phyloP scores from a whole-genome alignment of 2,797 vertebrate genomes.

The Chromobotia macracanthus region DNA sequence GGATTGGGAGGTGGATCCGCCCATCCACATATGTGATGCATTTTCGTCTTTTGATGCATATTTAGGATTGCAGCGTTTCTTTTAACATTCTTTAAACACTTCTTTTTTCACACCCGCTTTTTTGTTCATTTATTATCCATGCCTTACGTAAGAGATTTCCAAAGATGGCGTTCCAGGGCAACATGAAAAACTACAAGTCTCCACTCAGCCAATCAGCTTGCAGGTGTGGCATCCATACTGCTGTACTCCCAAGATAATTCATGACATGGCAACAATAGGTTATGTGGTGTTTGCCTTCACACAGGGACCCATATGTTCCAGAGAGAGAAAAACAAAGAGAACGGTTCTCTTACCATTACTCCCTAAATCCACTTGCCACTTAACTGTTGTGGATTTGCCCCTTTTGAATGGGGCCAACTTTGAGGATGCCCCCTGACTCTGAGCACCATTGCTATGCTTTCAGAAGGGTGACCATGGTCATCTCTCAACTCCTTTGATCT shows the following conservation, averaged over 20 bases:
- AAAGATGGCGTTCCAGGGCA: conserved; percentile 67
- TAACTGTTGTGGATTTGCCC: conserved; percentile 41
- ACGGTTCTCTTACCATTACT: conserved; percentile 59
- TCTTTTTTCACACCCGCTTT: conserved; percentile 22
- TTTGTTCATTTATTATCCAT: conserved; percentile 75
- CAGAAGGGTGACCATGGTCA: conserved; percentile 72
- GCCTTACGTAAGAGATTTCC: conserved; percentile 73
- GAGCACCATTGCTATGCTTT: conserved; percentile 69
- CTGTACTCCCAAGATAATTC: conserved; percentile 60
- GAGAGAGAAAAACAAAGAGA: conserved; percentile 58
- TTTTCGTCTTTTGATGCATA: conserved; percentile 79
- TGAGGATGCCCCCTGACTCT: conserved; percentile 69
- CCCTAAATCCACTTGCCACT: conserved; percentile 23
- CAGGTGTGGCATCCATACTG: conserved; percentile 55
- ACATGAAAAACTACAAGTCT: conserved; percentile 62
- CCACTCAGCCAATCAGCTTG: conserved; percentile 60
- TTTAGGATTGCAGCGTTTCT: conserved; percentile 66
- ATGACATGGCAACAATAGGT: conserved; percentile 59
- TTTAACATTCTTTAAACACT: conserved; percentile 54
- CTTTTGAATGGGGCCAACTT: conserved; percentile 64
- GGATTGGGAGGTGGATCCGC: conserved; percentile 54
- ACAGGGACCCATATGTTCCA: conserved; percentile 48
- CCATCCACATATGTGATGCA: conserved; percentile 72
- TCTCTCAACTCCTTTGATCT: conserved; percentile 72
- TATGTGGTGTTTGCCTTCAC: conserved; percentile 38